Base-by-base conservation (phyloP, 2,113 vertebrate species). In the Colius striatus region DNA sequence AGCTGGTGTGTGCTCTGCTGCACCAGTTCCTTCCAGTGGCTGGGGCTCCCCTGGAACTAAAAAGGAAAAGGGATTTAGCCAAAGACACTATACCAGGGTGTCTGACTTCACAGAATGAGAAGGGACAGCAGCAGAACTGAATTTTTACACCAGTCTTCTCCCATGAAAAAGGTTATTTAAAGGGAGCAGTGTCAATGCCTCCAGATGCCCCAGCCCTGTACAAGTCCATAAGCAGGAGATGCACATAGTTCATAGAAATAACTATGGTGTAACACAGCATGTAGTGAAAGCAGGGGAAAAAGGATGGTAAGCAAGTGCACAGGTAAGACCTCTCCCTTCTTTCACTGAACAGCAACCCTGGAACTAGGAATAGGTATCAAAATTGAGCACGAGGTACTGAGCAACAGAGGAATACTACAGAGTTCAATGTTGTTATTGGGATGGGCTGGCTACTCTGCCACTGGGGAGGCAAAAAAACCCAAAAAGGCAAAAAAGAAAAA, bases 11-110 rank as follows among this genome's bases (percentile, higher is more conserved):
- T 73, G 97, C 41, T 97, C 97, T 34, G 98, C 98, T 58, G 97
- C 94, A 74, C 82, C 72, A 23, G 94, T 97, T 17, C 98, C 98
- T 79, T 99, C 98, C 41, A 98, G 8, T 5, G 98, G 97, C 43
- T 98, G 98, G 21, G 97, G 97, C 36, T 98, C 98, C 32, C 98
- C 98, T 63, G 98, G 97, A 66, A 98, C 98, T 99, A 83, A 21
- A 91, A 26, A 79, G 34, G 32, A 73, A 87, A 62, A 1, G 13
- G 57, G 18, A 62, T 73, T 84, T 53, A 87, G 34, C 16, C 68
- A 78, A 82, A 63, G 43, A 66, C 50, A 50, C 8, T 30, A 30
- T 1, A 87, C 6, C 51, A 63, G 18, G 4, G 22, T 0, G 5
- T 9, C 30, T 17, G 23, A 61, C 15, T 87, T 62, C 62, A 84